Evolutionary conservation across 2,888 invertebrate species (phyloP).

Genomic region (Torymus tubicola): DNA sequence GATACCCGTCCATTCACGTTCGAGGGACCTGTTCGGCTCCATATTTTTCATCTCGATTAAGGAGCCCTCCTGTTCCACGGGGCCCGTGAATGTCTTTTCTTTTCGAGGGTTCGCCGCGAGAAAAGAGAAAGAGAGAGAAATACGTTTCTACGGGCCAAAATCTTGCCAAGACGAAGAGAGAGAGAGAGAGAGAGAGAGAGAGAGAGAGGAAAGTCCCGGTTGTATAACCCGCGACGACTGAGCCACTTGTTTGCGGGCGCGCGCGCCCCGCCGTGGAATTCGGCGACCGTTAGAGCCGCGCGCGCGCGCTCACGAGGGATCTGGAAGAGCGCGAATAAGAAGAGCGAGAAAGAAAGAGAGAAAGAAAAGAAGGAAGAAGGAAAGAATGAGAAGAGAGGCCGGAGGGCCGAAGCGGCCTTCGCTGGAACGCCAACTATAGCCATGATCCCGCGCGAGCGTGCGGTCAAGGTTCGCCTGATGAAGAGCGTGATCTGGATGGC

Average conservation of each 20-base stretch:
- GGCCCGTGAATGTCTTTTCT: background rate
- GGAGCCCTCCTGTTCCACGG: too few species aligned
- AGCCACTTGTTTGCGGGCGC: conserved; percentile 55
- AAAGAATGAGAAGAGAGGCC: background rate
- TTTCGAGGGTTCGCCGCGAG: background rate
- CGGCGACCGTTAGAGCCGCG: conserved; percentile 57
- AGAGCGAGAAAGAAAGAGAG: too few species aligned
- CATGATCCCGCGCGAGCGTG: background rate
- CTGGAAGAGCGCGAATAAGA: background rate
- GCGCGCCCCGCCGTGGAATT: conserved; percentile 59
- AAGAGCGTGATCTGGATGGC: conserved; percentile 29
- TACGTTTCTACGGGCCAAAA: too few species aligned
- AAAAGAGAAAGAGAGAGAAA: too few species aligned
- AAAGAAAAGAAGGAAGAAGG: too few species aligned
- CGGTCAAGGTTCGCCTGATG: conserved; percentile 24
- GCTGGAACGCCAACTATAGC: conserved; percentile 9
- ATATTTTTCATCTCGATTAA: too few species aligned
- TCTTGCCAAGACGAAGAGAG: too few species aligned
- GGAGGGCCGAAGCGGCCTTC: conserved; percentile 37
- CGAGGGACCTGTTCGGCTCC: too few species aligned
- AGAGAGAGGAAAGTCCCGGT: background rate
- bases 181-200: too few species aligned
- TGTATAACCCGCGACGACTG: background rate
- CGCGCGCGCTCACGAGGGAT: background rate
- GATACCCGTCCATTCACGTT: too few species aligned